phyloP scores from a whole-genome alignment of 2,113 vertebrate genomes.

The Empidonax alnorum region DNA sequence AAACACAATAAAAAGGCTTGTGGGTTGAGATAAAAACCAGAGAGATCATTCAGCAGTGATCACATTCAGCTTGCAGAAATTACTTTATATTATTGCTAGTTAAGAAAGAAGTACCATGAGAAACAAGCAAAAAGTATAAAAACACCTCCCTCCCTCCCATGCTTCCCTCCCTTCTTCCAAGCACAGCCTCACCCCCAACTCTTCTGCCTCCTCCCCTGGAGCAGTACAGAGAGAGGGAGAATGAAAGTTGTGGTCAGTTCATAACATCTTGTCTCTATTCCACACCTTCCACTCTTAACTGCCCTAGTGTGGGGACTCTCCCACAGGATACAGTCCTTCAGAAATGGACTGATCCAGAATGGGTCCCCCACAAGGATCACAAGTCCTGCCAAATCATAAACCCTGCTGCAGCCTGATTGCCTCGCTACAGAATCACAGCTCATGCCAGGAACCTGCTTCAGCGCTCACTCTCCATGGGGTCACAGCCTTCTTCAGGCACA shows the following conservation, averaged over 20 bases:
- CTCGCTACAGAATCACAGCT: background rate
- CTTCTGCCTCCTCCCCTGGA: background rate
- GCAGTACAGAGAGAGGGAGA: background rate
- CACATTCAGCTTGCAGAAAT: background rate
- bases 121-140: background rate
- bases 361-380: too few relatives aligned
- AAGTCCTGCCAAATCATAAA: background rate
- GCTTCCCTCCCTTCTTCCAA: background rate
- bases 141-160: background rate
- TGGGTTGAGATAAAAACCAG: background rate
- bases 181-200: background rate
- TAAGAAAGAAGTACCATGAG: background rate
- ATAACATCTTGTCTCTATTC: background rate
- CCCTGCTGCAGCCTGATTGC: rapidly evolving
- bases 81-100: background rate
- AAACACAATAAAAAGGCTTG: background rate
- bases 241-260: background rate
- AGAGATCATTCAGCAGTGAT: background rate
- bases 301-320: background rate
- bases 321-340: background rate
- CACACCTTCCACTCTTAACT: background rate
- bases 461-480: rapidly evolving
- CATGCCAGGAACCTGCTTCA: background rate
- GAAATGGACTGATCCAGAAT: background rate
- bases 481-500: background rate